phyloP scores from a whole-genome alignment of 2,113 vertebrate species.

The Myotis yumanensis region DNA sequence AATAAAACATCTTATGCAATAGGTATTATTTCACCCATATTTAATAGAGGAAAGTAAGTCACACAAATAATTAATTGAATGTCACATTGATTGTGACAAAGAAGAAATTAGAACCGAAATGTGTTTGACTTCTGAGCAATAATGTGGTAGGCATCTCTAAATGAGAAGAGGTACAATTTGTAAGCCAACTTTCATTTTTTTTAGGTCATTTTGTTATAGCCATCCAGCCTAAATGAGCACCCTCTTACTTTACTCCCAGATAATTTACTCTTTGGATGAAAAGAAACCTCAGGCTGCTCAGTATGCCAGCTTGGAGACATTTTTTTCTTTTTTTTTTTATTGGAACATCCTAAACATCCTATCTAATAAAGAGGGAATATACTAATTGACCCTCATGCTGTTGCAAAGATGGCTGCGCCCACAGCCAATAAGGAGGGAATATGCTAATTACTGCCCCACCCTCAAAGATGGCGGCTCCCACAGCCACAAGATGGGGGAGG shows the following conservation, averaged over 20 bases:
- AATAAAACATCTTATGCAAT: neutral
- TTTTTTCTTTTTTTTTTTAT: neutral
- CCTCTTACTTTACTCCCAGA: neutral
- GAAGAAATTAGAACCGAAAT: slow-evolving; percentile 15
- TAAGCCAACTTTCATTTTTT: slow-evolving; percentile 26
- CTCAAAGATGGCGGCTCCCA: too few relatives aligned
- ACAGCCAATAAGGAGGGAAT: too few relatives aligned
- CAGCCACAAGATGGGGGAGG: too few relatives aligned
- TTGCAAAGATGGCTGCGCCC: too few relatives aligned
- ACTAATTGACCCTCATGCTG: too few relatives aligned
- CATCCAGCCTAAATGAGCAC: neutral
- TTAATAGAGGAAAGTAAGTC: slow-evolving; percentile 4
- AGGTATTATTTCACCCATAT: neutral
- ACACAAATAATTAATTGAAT: slow-evolving; percentile 14
- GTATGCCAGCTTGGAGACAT: neutral
- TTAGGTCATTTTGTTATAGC: slow-evolving; percentile 30
- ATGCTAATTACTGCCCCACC: too few relatives aligned
- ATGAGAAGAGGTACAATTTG: neutral
- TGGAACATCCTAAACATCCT: neutral
- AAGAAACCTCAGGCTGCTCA: neutral
- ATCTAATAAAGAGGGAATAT: too few relatives aligned
- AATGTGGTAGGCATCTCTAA: neutral
- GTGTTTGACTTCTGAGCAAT: neutral
- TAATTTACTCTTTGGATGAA: neutral
- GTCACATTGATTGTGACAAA: neutral